Base-by-base conservation (phyloP, 1,140 invertebrate genomes). In the Papilio glaucus region DNA sequence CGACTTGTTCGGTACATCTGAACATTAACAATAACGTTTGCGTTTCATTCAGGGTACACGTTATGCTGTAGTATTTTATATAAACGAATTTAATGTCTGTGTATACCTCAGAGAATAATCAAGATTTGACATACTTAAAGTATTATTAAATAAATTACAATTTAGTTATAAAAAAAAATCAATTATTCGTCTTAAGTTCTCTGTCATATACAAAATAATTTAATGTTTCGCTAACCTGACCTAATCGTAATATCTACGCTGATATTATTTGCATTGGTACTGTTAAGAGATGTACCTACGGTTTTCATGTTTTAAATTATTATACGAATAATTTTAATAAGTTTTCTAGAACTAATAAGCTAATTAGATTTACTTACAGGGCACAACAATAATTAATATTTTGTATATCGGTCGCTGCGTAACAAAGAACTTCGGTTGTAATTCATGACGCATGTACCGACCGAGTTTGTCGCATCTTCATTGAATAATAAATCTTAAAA, bases 401-500 rank as follows among this genome's bases (percentile, higher is more conserved):
- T 69, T 3, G 0, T n/a, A 33, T 53, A 49, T 33, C 1, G 26
- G 0, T 67, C 38, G 63, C 26, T 33, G 42, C 42, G 26, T 69
- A 69, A 69, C 67, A 69, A 69, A 69, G 67, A 49, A 69, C 42
- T 57, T 41, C 73, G 53, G 72, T 77, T 80, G 79, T 83, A 77
- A 81, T 84, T 77, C 78, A 84, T 80, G 74, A 79, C 77, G 78
- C 78, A 84, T 75, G 77, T 77, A 82, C 77, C 79, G 77, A 57
- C 75, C 75, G 73, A 73, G 72, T 33, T 69, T 42, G 67, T 69
- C 71, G 73, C 71, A 77, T 72, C 76, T 71, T 70, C 71, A 77
- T 72, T 77, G 86, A 81, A 87, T 82, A 85, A 88, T 85, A 88
- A 87, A 86, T 84, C 67, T 69, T 69, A 81, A 83, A 80, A 80